Conservation (phyloP, 1,140 invertebrate genomes). For the Microplitis mediator region DNA sequence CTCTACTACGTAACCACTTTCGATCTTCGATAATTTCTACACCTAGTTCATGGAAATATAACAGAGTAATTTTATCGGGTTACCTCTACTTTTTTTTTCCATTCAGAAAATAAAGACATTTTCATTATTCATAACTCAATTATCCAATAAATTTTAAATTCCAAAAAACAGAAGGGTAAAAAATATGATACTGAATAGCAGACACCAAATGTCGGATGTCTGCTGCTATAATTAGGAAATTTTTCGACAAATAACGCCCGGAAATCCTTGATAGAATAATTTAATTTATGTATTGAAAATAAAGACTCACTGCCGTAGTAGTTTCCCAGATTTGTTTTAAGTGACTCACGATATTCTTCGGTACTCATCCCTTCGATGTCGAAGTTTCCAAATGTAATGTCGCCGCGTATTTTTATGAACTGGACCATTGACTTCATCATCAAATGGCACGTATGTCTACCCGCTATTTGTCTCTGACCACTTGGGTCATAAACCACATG, state of each 20-base stretch:
- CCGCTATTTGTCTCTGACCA: conserved; percentile 69
- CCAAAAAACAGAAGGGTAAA: no score
- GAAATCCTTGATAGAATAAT: no score
- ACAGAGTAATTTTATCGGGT: neutral
- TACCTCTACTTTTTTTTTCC: neutral
- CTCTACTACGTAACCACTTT: neutral
- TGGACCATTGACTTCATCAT: conserved; percentile 74
- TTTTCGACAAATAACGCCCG: neutral
- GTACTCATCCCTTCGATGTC: conserved; percentile 60
- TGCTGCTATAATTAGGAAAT: neutral
- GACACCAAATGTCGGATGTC: neutral
- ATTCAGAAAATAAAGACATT: neutral
- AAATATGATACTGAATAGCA: no score
- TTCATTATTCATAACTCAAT: neutral
- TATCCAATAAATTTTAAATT: no score
- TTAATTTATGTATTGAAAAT: neutral
- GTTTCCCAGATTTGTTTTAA: conserved; percentile 59
- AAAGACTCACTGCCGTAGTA: conserved; percentile 65
- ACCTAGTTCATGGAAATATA: conserved; percentile 13
- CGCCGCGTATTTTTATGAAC: conserved; percentile 65
- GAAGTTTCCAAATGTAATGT: conserved; percentile 62
- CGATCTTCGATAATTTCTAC: conserved; percentile 10
- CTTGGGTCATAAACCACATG: conserved; percentile 74
- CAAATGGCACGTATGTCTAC: conserved; percentile 70
- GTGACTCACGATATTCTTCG: conserved; percentile 64